phyloP scores from a whole-genome alignment of 1,140 invertebrate genomes.

The Mycetomoellerius zeteki region DNA sequence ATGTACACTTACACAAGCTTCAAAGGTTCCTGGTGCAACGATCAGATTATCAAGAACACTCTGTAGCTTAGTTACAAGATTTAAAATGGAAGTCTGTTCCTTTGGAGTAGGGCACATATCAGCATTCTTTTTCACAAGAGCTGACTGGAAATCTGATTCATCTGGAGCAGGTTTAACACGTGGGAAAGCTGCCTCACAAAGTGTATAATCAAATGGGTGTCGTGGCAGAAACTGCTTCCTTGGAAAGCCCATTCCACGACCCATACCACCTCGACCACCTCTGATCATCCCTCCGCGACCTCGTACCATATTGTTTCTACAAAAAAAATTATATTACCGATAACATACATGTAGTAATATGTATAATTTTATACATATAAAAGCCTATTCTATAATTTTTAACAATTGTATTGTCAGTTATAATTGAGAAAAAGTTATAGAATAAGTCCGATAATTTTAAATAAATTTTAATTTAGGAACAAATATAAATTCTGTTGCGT shows the following conservation, averaged over 20 bases:
- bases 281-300: slow-evolving; percentile 88
- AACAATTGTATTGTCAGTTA: too few species aligned
- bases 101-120: slow-evolving; percentile 90
- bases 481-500: not conserved
- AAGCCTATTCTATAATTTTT: too few species aligned
- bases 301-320: slow-evolving; percentile 86
- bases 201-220: slow-evolving; percentile 96
- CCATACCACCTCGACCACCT: slow-evolving; percentile 90
- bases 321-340: slow-evolving; percentile 23
- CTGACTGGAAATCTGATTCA: slow-evolving; percentile 73
- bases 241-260: slow-evolving; percentile 90
- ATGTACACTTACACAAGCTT: slow-evolving; percentile 94
- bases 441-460: not conserved
- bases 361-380: not conserved
- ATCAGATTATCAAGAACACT: slow-evolving; percentile 97
- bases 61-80: slow-evolving; percentile 97
- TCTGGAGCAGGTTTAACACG: slow-evolving; percentile 94
- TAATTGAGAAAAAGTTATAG: too few species aligned
- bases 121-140: slow-evolving; percentile 71
- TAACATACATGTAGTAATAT: not conserved
- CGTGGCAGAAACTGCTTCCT: slow-evolving; percentile 92
- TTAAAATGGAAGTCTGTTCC: slow-evolving; percentile 96
- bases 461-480: not conserved
- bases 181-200: slow-evolving; percentile 96
- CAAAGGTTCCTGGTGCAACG: slow-evolving; percentile 96